Evolutionary conservation across 2,797 vertebrate genomes (phyloP), one percentile per base, ranked within the genome.

Genomic region (Galagoides demidoff): DNA sequence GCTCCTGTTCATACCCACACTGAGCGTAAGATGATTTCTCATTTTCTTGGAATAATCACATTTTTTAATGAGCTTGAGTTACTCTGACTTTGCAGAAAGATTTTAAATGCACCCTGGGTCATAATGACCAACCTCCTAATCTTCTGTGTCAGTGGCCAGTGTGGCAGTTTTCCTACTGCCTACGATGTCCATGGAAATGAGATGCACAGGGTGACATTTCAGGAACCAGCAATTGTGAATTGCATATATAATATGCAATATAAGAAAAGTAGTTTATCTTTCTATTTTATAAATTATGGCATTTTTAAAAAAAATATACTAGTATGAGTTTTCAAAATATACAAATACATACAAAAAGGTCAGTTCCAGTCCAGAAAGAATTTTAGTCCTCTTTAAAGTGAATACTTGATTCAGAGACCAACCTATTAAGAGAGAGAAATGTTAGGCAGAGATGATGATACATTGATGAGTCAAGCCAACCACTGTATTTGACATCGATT

Each of bases 61-160:
- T 90, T 94, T 97, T 98, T 97, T 97, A 97, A 97, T 97, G 87
- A 97, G 92, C 34, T 96, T 29, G 43, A 90, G 78, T 90, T 74
- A 59, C 90, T 92, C 94, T 95, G 61, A 97, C 97, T 90, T 97
- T 68, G 7, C 71, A 31, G 83, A 23, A 91, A 66, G 92, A 20
- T 97, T 94, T 95, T 89, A 95, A 97, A 96, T 52, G 8, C 9
- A 45, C 6, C 37, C 76, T 94, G 49, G 77, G 10, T 87, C 37
- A 29, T 81, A 96, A 90, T 93, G 87, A 97, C 78, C 64, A 89
- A 45, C 66, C 78, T 95, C 85, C 70, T 29, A 95, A 94, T 92
- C 59, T 68, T 85, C 66, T 76, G 49, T 34, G 83, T 71, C 57
- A 71, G 93, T 78, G 71, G 31, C 85, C 87, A 94, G 23, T 2